Base-by-base conservation (phyloP, 2,113 vertebrate species). In the Spermophilus dauricus region DNA sequence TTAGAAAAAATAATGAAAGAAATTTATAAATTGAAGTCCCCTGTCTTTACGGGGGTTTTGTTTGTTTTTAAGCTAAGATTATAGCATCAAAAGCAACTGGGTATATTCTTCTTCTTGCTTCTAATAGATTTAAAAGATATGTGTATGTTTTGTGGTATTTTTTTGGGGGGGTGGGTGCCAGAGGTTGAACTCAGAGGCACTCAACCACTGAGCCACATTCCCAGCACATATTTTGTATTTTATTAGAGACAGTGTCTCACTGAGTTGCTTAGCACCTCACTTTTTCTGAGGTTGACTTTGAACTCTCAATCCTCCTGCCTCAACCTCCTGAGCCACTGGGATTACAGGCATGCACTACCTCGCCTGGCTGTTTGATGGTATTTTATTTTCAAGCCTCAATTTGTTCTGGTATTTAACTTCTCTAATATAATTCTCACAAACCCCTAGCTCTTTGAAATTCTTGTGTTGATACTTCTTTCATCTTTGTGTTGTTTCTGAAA, bases 11-110 rank as follows among this genome's bases (percentile, higher is more conserved):
- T 53, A 48, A 22, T 69, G 39, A 73, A 89, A 86, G 32, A 84
- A 91, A 91, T 65, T 22, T 63, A n/a, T n/a, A 94, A 86, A 13
- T 77, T 70, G 30, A 86, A 69, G 34, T 77, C 3, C 2, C 89
- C 11, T 51, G 8, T 20, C 30, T 87, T 70, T 94, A 80, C 58
- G 11, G 85, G 51, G 42, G 20, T 76, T 86, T 69, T n/a, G 76
- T 82, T 82, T 92, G 5, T 48, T 91, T 88, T 94, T 73, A 84
- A 93, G 45, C 9, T 91, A 78, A 73, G n/a, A 76, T 85, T 80
- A 63, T 45, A 67, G 58, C 1, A 78, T 86, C 48, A 73, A 92
- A 53, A 85, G 63, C 45, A 53, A 42, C 28, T 67, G 24, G 7
- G 16, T 14, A 69, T 90, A 16, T 30, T 5, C 34, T 85, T 53